These are phyloP conservation scores for Cheirogaleus medius DNA, from an alignment of 2,113 vertebrate species.

Conservation along the genomic window DNA sequence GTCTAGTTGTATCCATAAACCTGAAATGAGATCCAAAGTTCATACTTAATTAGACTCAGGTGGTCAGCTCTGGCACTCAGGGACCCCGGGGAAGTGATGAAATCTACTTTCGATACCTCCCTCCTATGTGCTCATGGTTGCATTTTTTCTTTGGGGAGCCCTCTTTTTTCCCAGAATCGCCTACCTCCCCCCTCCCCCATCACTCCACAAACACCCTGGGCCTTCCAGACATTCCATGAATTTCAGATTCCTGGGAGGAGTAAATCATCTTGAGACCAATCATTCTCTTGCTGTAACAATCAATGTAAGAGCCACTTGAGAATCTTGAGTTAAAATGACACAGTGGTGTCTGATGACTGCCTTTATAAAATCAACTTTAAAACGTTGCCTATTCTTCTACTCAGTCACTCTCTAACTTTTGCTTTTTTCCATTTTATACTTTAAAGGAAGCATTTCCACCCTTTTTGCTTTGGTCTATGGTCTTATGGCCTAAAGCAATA, in stretches of 20 bases:
- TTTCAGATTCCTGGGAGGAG: neutral
- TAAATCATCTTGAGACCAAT: neutral
- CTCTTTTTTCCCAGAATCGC: neutral
- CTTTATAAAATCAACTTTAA: neutral
- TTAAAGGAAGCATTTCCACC: neutral
- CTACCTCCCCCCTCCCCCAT: too few relatives aligned
- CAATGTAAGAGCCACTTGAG: neutral
- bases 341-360: neutral
- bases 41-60: neutral
- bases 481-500: neutral
- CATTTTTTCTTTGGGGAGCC: neutral
- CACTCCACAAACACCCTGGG: neutral
- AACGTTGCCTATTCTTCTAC: neutral
- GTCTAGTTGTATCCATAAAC: neutral
- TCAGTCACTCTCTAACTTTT: neutral
- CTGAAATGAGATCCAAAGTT: neutral
- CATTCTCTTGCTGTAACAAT: neutral
- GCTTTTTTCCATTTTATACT: neutral
- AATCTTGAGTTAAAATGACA: neutral
- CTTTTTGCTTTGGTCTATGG: neutral
- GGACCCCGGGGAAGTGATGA: neutral
- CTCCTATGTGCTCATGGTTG: neutral
- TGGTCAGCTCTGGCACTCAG: neutral
- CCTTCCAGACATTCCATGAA: neutral
- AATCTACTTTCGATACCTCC: accelerated